phyloP scores from a whole-genome alignment of 2,888 invertebrate genomes.

The Ectobius pallidus region DNA sequence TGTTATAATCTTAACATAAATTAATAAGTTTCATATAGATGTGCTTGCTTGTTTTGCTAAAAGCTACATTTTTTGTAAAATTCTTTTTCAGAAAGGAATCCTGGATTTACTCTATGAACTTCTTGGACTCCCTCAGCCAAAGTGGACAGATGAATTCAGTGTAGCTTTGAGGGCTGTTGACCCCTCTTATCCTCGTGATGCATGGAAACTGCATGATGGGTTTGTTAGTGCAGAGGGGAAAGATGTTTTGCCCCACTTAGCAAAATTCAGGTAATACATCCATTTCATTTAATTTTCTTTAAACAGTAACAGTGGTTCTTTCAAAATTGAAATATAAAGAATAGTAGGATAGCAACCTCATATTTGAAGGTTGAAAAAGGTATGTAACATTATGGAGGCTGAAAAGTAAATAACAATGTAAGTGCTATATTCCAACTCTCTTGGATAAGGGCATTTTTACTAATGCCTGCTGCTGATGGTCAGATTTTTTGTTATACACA shows the following conservation, averaged over 20 bases:
- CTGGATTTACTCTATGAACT: conserved; percentile 91
- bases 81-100: conserved; percentile 80
- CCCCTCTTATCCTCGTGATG: conserved; percentile 74
- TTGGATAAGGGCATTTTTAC: too few relatives aligned
- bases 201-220: conserved; percentile 90
- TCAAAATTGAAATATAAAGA: background rate
- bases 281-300: too few relatives aligned
- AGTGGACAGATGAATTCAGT: conserved; percentile 92
- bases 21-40: too few relatives aligned
- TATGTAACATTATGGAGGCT: too few relatives aligned
- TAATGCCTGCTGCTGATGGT: too few relatives aligned
- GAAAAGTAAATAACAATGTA: too few relatives aligned
- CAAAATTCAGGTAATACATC: conserved; percentile 63
- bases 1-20: too few relatives aligned
- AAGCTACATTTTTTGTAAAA: too few relatives aligned
- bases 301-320: background rate
- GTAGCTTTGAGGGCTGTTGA: conserved; percentile 88
- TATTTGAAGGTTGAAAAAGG: too few relatives aligned
- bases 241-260: conserved; percentile 82
- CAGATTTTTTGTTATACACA: too few relatives aligned
- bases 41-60: too few relatives aligned
- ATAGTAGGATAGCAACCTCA: background rate
- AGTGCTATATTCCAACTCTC: too few relatives aligned
- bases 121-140: conserved; percentile 84
- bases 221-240: conserved; percentile 94